These are phyloP conservation scores for Pseudachorutes palmiensis DNA, from an alignment of 1,140 invertebrate species.

Conservation along the genomic window DNA sequence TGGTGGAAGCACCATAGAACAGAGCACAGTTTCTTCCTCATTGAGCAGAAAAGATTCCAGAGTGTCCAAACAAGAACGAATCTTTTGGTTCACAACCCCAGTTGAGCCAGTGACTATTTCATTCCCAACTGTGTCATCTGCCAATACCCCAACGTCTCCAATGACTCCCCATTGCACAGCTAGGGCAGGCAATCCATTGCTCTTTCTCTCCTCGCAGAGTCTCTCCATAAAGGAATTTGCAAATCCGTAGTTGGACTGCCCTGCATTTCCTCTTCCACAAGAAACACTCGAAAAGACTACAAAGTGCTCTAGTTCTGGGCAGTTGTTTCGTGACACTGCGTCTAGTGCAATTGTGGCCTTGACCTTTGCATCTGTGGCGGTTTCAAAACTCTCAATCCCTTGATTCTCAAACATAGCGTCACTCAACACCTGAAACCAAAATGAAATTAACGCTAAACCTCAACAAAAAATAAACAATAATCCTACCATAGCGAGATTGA, in stretches of 20 bases:
- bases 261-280: constrained; percentile 87
- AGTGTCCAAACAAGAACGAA: too few species aligned
- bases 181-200: constrained; percentile 63
- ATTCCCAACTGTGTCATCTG: constrained; percentile 66
- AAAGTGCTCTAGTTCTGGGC: constrained; percentile 77
- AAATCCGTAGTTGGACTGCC: constrained; percentile 90
- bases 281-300: constrained; percentile 89
- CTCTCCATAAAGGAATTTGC: constrained; percentile 95
- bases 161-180: constrained; percentile 98
- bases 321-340: constrained; percentile 58
- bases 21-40: too few species aligned
- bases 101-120: constrained; percentile 86
- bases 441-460: not conserved
- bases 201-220: constrained; percentile 73
- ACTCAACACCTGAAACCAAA: constrained; percentile 52
- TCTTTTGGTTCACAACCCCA: too few species aligned
- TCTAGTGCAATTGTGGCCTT: constrained; percentile 67
- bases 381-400: constrained; percentile 65
- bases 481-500: constrained; percentile 90
- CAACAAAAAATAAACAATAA: not conserved
- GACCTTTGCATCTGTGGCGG: constrained; percentile 53
- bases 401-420: constrained; percentile 86
- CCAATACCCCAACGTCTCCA: constrained; percentile 82
- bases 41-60: too few species aligned
- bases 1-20: too few species aligned